A percentile compares a stretch with the other conserved stretches of the same genome.
Conservation (phyloP, 2,888 invertebrate species). For the Netelia fuscicornis region DNA sequence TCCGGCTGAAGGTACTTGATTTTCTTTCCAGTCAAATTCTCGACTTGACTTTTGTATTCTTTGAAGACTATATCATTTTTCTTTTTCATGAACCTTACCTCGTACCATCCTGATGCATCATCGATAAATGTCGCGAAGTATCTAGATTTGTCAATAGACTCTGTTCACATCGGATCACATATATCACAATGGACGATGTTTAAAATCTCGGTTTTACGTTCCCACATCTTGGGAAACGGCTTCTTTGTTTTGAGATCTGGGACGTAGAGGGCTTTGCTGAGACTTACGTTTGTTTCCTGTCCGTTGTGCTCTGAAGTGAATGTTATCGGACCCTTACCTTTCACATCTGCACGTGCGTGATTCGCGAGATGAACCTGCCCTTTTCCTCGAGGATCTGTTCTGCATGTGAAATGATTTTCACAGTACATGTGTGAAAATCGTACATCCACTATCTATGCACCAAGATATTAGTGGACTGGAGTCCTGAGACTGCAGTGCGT, state of each 20-base stretch:
- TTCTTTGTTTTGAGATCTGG: slow-evolving; percentile 46
- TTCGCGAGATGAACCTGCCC: neutral
- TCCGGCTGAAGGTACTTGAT: slow-evolving; percentile 67
- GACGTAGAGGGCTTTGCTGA: slow-evolving; percentile 18
- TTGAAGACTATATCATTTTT: slow-evolving; percentile 67
- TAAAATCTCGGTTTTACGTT: slow-evolving; percentile 33
- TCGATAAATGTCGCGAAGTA: slow-evolving; percentile 71
- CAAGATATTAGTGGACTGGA: neutral
- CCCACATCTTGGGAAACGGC: neutral
- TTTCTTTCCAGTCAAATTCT: slow-evolving; percentile 65
- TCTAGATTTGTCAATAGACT: slow-evolving; percentile 56
- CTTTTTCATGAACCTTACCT: slow-evolving; percentile 58
- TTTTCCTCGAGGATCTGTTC: neutral
- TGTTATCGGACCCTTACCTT: neutral
- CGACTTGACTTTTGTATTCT: slow-evolving; percentile 62
- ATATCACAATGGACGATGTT: slow-evolving; percentile 70
- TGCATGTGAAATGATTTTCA: neutral
- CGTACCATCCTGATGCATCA: slow-evolving; percentile 66
- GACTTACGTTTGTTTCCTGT: slow-evolving; percentile 8
- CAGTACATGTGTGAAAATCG: neutral
- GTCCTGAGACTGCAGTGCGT: neutral
- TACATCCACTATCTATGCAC: too few relatives aligned
- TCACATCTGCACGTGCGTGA: neutral
- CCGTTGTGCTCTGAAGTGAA: neutral
- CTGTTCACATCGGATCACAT: slow-evolving; percentile 62